Evolutionary conservation across 2,797 vertebrate genomes (phyloP).

Genomic region (Gallinago solitaria): DNA sequence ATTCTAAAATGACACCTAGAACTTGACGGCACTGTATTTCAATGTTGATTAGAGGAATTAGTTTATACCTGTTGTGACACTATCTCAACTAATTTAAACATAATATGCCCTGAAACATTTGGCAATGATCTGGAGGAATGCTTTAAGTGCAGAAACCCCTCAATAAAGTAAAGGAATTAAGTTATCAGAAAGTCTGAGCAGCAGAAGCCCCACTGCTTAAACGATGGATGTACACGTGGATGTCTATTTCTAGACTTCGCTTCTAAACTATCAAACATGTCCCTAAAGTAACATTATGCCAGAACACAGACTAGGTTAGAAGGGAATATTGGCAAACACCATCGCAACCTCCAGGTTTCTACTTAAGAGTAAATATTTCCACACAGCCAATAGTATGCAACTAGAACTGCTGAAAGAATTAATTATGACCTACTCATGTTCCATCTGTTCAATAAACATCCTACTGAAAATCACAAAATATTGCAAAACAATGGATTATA

Average conservation of each 20-base stretch:
- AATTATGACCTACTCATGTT: background rate
- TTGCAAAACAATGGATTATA: background rate
- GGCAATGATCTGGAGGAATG: background rate
- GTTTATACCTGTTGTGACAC: background rate
- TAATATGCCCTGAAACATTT: background rate
- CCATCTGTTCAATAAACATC: background rate
- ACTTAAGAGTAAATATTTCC: background rate
- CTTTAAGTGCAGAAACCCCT: background rate
- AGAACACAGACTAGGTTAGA: background rate
- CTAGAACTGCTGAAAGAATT: background rate
- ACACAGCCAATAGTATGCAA: accelerated
- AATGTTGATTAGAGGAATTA: background rate
- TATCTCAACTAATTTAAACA: background rate
- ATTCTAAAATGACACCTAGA: background rate
- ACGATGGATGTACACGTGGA: background rate
- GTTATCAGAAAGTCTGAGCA: background rate
- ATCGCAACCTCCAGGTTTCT: background rate
- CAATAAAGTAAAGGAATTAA: background rate
- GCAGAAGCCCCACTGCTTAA: background rate
- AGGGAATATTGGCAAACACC: background rate
- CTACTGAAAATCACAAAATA: background rate
- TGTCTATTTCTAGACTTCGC: background rate
- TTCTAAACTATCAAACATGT: background rate
- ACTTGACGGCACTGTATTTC: background rate
- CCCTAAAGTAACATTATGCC: background rate